A percentile compares a stretch with the other conserved stretches of the same genome.
These are phyloP conservation scores for Apoda limacodes DNA, from an alignment of 2,888 invertebrate species.

Conservation along the genomic window DNA sequence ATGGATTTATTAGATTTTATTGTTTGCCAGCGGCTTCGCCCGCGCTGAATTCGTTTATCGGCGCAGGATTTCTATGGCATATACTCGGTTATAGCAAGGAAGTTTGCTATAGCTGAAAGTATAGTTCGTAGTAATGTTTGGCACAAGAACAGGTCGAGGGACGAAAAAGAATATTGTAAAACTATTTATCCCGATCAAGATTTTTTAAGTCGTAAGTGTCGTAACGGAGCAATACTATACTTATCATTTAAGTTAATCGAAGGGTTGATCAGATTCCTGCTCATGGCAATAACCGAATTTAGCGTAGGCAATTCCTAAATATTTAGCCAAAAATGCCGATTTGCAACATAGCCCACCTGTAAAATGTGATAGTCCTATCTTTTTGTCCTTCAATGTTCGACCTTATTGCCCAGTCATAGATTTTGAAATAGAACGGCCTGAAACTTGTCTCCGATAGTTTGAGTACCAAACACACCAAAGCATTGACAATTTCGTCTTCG, in stretches of 20 bases:
- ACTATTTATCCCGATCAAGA: constrained; percentile 1
- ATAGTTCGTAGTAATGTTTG: too few relatives aligned
- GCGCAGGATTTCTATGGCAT: too few relatives aligned
- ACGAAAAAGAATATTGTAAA: constrained; percentile 5
- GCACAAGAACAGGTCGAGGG: too few relatives aligned
- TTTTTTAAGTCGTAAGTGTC: too few relatives aligned
- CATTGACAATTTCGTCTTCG: constrained; percentile 81
- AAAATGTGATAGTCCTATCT: constrained; percentile 84
- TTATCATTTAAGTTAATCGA: too few relatives aligned
- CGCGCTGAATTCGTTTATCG: too few relatives aligned
- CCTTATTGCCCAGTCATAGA: constrained; percentile 89
- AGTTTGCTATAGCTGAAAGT: too few relatives aligned
- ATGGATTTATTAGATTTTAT: too few relatives aligned
- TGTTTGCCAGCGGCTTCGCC: too few relatives aligned
- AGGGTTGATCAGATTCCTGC: too few relatives aligned
- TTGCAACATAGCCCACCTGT: constrained; percentile 60
- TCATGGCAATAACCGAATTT: neutral
- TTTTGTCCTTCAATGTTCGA: constrained; percentile 68
- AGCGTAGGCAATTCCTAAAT: neutral
- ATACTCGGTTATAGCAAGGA: too few relatives aligned
- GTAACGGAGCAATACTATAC: too few relatives aligned
- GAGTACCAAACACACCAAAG: constrained; percentile 83
- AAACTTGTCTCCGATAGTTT: constrained; percentile 92
- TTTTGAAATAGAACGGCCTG: constrained; percentile 86
- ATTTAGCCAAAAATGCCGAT: neutral